Base-by-base conservation (phyloP, 2,888 invertebrate genomes). In the Cheilosia urbana region DNA sequence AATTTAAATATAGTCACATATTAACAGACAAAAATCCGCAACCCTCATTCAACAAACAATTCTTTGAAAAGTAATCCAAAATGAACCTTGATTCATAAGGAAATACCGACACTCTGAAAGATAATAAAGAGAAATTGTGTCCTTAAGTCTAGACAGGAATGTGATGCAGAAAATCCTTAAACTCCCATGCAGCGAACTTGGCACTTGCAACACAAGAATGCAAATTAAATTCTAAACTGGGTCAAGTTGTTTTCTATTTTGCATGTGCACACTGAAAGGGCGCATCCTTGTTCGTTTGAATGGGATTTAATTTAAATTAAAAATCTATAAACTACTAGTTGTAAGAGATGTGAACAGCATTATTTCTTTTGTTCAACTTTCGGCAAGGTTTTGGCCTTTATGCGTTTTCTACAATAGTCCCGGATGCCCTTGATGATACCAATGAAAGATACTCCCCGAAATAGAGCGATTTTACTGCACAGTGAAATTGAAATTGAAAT, bases 401-500 rank as follows among this genome's bases (percentile, higher is more conserved):
- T 40, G 45, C 76, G 76, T 68, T 34, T 53, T 11, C 11, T 40
- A 17, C 68, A 60, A 45, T 68, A 17, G 77, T 89, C 85, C 65
- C 89, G 78, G 7, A 89, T 37, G 11, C 76, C 49, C 69, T 89
- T 88, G 4, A 90, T 75, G 13, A 87, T 77, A 27, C 90, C 88
- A 45, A 89, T 73, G 11, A 90, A 81, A 2, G 90, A 90, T n/a
- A 89, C 24, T 19, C 90, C 89, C 53, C 90, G 69, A 42, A 89
- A 88, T 17, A 90, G 66, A 5, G 89, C 90, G 42, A 89, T 89
- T 60, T 90, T 89, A 71, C 90, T 90, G 30, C 90, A 90, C 65
- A 83, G 88, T 4, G 90, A 89, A 66, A 90, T 89, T 90, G 73
- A 27, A 71, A 77, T 34, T 9, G 15, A 24, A 19, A 34, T 47